Evolutionary conservation across 2,888 invertebrate species (phyloP).

Genomic region (Cephus spinipes): DNA sequence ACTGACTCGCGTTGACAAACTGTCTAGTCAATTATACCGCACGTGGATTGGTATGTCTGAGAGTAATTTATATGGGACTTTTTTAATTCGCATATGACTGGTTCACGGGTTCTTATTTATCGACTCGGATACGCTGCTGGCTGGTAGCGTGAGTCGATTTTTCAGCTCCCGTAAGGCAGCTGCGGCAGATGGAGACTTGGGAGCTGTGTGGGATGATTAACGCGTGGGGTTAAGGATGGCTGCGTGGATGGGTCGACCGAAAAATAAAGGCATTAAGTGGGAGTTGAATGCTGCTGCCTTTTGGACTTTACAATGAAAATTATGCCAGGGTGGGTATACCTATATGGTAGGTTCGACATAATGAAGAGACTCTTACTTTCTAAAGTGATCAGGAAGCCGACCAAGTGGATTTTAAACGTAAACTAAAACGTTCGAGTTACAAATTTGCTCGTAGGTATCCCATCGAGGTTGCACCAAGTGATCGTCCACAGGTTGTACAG

Average conservation of each 20-base stretch:
- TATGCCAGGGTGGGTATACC: not conserved
- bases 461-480: not conserved
- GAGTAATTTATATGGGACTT: not conserved
- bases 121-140: not conserved
- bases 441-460: not conserved
- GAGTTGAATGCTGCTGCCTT: not conserved
- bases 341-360: slow-evolving; percentile 12
- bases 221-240: not conserved
- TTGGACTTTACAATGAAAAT: not conserved
- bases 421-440: not conserved
- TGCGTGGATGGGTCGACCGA: slow-evolving; percentile 1
- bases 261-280: slow-evolving; percentile 5
- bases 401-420: slow-evolving; percentile 37
- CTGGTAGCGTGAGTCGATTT: not conserved
- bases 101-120: not conserved
- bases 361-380: slow-evolving; percentile 50
- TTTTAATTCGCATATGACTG: not conserved
- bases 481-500: slow-evolving; percentile 7
- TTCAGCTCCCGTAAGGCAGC: not conserved
- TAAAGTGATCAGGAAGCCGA: slow-evolving; percentile 44
- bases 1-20: not conserved
- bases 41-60: not conserved
- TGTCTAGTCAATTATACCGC: not conserved
- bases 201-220: not conserved
- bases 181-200: not conserved